Evolutionary conservation across 2,888 invertebrate species (phyloP).

Genomic region (Caenorhabditis drosophilae): DNA sequence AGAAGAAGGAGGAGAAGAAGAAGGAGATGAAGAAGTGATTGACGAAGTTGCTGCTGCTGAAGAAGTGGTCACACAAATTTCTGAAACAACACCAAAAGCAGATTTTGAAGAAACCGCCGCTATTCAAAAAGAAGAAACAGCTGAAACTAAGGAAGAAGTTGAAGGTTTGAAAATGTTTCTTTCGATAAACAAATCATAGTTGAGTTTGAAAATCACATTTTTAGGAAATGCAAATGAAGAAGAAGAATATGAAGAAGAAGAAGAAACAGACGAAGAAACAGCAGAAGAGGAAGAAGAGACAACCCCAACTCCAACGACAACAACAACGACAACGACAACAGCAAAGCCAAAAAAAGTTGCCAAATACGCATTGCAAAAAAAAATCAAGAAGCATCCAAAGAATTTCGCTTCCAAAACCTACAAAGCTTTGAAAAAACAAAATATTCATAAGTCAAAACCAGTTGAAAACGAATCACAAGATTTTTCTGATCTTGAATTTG

Average conservation of each 20-base stretch:
- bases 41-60: constrained; percentile 11
- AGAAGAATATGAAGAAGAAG: constrained; percentile 5
- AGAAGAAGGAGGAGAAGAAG: background rate
- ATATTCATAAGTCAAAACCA: constrained; percentile 10
- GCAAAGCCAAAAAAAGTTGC: constrained; percentile 4
- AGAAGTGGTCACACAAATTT: constrained; percentile 19
- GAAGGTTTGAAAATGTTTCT: too few species aligned
- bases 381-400: constrained; percentile 38
- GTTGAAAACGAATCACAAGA: constrained; percentile 5
- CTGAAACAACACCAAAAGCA: constrained; percentile 26
- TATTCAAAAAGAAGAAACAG: constrained; percentile 12
- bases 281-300: constrained; percentile 15
- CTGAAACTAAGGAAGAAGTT: background rate
- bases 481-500: background rate
- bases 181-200: too few species aligned
- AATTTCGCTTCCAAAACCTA: constrained; percentile 50
- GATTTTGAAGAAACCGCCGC: constrained; percentile 5
- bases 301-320: constrained; percentile 8
- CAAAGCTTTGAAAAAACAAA: constrained; percentile 28
- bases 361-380: constrained; percentile 4
- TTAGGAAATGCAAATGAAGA: too few species aligned
- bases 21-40: constrained; percentile 13
- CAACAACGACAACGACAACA: constrained; percentile 15
- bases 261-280: constrained; percentile 8
- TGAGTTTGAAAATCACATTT: too few species aligned